Percentiles rank a stretch among this genome's conserved stretches.
Conservation (phyloP, 2,888 invertebrate genomes). For the Pseudolycoriella hygida region DNA sequence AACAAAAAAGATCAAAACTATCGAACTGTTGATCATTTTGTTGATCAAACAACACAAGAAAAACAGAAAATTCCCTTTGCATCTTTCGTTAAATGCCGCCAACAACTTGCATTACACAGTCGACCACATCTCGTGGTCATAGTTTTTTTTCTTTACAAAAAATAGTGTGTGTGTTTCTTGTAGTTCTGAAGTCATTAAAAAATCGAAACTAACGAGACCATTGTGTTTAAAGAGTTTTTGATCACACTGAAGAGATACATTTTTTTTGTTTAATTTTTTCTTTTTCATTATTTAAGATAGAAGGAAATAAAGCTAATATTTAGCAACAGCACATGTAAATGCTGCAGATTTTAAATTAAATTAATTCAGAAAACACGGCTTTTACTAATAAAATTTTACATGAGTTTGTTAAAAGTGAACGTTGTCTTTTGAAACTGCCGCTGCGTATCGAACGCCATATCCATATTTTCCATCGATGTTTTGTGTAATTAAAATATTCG, state of each 20-base stretch:
- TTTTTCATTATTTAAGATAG: no score
- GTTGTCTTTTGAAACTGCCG: no score
- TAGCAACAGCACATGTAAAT: no score
- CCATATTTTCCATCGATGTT: no score
- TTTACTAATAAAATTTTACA: no score
- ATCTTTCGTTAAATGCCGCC: constrained; percentile 2
- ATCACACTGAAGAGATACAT: constrained; percentile 3
- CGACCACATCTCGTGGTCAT: not conserved
- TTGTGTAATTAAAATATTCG: no score
- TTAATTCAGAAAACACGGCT: no score
- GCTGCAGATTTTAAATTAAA: no score
- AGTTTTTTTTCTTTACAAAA: not conserved
- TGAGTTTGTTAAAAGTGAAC: no score
- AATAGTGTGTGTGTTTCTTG: not conserved
- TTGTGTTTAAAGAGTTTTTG: constrained; percentile 7
- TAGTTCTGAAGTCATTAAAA: constrained; percentile 3
- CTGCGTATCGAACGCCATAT: no score
- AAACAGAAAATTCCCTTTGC: not conserved
- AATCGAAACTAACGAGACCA: constrained; percentile 9
- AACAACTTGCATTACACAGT: not conserved
- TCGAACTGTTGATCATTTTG: constrained; percentile 1
- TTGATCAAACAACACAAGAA: not conserved
- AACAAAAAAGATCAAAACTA: not conserved
- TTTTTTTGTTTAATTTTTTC: not conserved
- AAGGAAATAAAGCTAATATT: no score